phyloP scores from a whole-genome alignment of 2,888 invertebrate genomes.

The Zygothrica quintamaculata region DNA sequence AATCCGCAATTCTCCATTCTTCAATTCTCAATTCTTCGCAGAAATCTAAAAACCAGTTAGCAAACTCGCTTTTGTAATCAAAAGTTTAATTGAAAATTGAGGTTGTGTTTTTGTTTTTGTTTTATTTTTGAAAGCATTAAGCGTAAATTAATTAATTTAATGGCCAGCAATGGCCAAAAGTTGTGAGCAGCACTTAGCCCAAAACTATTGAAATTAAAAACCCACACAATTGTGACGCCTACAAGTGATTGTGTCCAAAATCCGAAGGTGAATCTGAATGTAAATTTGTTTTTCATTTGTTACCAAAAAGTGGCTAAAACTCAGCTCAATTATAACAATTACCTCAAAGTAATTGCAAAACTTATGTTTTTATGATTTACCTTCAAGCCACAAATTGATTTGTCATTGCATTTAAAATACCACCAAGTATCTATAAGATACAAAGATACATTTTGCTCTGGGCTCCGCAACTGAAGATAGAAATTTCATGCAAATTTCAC shows the following conservation, averaged over 20 bases:
- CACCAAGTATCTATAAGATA: too few relatives aligned
- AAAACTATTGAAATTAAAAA: conserved; percentile 10
- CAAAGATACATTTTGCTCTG: too few relatives aligned
- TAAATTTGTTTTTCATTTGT: conserved; percentile 20
- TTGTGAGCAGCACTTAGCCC: conserved; percentile 28
- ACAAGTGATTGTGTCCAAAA: conserved; percentile 3
- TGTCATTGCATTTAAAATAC: conserved; percentile 60
- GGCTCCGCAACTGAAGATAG: conserved; percentile 19
- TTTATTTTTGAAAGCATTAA: conserved; percentile 20
- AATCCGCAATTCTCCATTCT: too few relatives aligned
- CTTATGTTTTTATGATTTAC: conserved; percentile 14
- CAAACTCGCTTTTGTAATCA: conserved; percentile 45
- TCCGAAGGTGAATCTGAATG: conserved; percentile 12
- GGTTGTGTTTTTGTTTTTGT: conserved; percentile 11
- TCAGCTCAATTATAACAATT: conserved; percentile 49
- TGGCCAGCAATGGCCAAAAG: conserved; percentile 58
- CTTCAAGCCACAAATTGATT: conserved; percentile 57
- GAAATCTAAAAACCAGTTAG: conserved; percentile 47
- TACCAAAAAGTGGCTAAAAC: conserved; percentile 45
- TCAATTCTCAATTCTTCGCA: not conserved
- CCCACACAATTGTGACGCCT: conserved; percentile 22
- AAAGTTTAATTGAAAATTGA: conserved; percentile 68
- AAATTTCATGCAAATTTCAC: conserved; percentile 60
- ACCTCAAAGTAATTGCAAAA: conserved; percentile 36
- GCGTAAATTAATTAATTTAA: conserved; percentile 70